Conservation (phyloP, 1,140 invertebrate genomes). For the fruit fly (Drosophila melanogaster) region DNA sequence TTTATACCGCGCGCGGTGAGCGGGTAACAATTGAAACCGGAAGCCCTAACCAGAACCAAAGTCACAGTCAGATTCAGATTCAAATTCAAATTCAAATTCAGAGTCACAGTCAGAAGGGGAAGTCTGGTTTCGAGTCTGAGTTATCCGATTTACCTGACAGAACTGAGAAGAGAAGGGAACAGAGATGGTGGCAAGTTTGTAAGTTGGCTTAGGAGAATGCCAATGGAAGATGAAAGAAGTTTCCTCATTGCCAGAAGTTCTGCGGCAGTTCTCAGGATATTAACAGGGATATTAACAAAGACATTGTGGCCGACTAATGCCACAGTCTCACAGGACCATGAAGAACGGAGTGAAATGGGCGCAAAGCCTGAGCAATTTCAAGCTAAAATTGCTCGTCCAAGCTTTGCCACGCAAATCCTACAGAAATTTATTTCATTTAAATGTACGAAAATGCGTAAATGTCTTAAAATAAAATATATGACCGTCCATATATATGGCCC, state of each 20-base stretch:
- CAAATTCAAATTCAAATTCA: slow-evolving; percentile 5
- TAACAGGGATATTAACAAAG: slow-evolving; percentile 56
- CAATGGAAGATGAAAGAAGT: slow-evolving; percentile 43
- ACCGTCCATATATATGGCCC: slow-evolving; percentile 52
- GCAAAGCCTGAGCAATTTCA: slow-evolving; percentile 50
- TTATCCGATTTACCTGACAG: slow-evolving; percentile 23
- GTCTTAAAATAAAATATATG: slow-evolving; percentile 78
- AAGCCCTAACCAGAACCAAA: slow-evolving; percentile 57
- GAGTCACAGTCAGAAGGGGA: background rate
- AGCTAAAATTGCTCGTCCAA: slow-evolving; percentile 30
- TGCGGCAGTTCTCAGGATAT: slow-evolving; percentile 47
- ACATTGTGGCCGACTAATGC: slow-evolving; percentile 48
- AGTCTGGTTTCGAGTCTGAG: background rate
- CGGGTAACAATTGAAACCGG: slow-evolving; percentile 38
- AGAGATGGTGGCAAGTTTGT: slow-evolving; percentile 35
- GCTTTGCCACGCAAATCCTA: slow-evolving; percentile 64
- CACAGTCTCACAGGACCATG: background rate
- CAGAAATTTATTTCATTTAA: slow-evolving; percentile 79
- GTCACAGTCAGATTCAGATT: slow-evolving; percentile 22
- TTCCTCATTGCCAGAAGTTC: slow-evolving; percentile 39
- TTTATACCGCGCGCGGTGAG: slow-evolving; percentile 37
- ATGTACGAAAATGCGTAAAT: slow-evolving; percentile 73
- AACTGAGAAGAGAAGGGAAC: too few relatives aligned
- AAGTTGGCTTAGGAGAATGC: slow-evolving; percentile 41
- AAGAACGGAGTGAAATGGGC: background rate